Base-by-base conservation (phyloP, 2,888 invertebrate genomes). In the Carcina quercana region DNA sequence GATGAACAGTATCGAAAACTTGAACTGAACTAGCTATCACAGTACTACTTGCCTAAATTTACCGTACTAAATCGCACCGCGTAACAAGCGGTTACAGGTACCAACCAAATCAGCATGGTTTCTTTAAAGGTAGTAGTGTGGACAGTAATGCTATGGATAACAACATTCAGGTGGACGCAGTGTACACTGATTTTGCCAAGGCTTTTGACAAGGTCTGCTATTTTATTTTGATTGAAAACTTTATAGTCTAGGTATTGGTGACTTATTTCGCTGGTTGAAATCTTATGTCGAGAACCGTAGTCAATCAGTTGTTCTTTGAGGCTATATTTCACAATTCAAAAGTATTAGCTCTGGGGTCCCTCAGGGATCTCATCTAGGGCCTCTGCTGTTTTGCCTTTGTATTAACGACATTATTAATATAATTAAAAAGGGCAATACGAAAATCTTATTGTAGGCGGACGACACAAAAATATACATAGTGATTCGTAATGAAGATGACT, bases 401-500 rank as follows among this genome's bases (percentile, higher is more conserved):
- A n/a, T n/a, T n/a, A n/a, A n/a, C n/a, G n/a, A n/a, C n/a, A n/a
- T n/a, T n/a, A n/a, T n/a, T n/a, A n/a, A n/a, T n/a, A n/a, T n/a
- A n/a, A n/a, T n/a, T n/a, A n/a, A n/a, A n/a, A 29, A 29, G 10
- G 29, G 14, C 13, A 12, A 14, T 10, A 22, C 21, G 6, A 13
- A 29, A 8, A 13, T 6, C 1, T 13, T 29, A 13, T 6, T 22
- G 1, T 29, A 30, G 11, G 30, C 30, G 3, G 30, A 30, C 14
- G 30, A 30, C 11, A 30, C 30, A 5, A 30, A 30, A 15, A 30
- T 24, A 12, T 30, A 12, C 17, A 30, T 8, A 15, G 15, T 24
- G 5, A 20, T 30, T 3, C 30, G 24, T 10, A 10, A 14, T 13
- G 6, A 3, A 5, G 25, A 1, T 12, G 15, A 30, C 8, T 30